Evolutionary conservation across 2,888 invertebrate genomes (phyloP), one percentile per base, ranked within the genome.

Genomic region (Amblyjoppa fuscipennis): DNA sequence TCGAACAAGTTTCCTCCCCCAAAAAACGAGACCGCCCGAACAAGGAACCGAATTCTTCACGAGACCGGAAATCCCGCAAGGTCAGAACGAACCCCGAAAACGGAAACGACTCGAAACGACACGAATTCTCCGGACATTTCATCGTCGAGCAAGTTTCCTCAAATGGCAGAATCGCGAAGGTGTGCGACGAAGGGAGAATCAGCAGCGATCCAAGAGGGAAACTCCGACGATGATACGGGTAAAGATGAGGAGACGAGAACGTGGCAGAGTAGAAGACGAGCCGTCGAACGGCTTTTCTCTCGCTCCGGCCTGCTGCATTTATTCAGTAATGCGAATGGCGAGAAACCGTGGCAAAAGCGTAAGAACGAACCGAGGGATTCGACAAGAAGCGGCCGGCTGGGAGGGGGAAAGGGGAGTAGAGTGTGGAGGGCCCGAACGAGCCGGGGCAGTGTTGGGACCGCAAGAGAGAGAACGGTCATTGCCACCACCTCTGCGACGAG

Each of bases 391-490:
- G 61, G 64, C n/a, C 16, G 79, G 71, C 20, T 20, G 68, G 53
- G 38, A 51, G 68, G 31, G 45, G 53, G n/a, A 59, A n/a, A 34
- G 41, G 41, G 20, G 56, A 77, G 69, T 64, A 80, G 7, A 31
- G 74, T 68, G 61, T 61, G 64, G 61, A 76, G 74, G 81, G 81
- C 71, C 78, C 83, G 41, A 61, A 28, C 51, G 66, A 45, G 28
- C 61, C 45, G 66, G 53, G 66, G 70, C 45, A 76, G 80, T 79
- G 75, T 68, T 34, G 78, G 64, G 71, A 28, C 66, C 20, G 28
- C 61, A 31, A 28, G 81, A 81, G 87, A 90, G 90, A 92, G 93
- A 93, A 94, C 94, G 94, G 94, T 94, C 94, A 94, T 94, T 94
- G 94, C 94, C 94, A 94, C 94, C 92, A 94, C 94, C 92, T 93